Conservation (phyloP, 1,140 invertebrate genomes). For the Batillaria attramentaria region DNA sequence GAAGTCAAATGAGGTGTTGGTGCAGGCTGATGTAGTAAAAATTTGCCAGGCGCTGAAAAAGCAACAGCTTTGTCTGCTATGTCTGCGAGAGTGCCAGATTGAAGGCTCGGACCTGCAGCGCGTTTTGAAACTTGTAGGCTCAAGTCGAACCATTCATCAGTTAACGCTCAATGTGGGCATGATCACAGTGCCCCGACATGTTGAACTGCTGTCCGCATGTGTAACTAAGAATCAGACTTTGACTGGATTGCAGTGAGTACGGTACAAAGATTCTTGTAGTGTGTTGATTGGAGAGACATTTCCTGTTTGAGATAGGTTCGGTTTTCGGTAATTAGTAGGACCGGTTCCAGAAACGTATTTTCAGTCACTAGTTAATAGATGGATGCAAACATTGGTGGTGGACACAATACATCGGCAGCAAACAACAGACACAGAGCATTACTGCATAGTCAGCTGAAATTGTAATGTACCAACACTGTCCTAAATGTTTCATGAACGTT, state of each 20-base stretch:
- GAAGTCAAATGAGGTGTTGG: slow-evolving; percentile 39
- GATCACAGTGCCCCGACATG: slow-evolving; percentile 40
- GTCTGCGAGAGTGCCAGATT: slow-evolving; percentile 57
- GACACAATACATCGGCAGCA: too few species aligned
- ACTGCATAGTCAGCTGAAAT: too few species aligned
- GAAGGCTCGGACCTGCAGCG: slow-evolving; percentile 50
- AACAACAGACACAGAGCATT: too few species aligned
- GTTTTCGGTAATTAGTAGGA: too few species aligned
- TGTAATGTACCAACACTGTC: not conserved
- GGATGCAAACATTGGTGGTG: too few species aligned
- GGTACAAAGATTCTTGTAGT: not conserved
- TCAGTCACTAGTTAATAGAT: too few species aligned
- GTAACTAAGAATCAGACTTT: slow-evolving; percentile 58
- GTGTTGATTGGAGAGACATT: not conserved
- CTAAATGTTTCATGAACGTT: not conserved
- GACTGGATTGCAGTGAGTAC: slow-evolving; percentile 60
- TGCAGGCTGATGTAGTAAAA: slow-evolving; percentile 40
- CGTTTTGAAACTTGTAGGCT: slow-evolving; percentile 51
- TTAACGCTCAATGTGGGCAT: slow-evolving; percentile 59
- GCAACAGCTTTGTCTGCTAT: slow-evolving; percentile 42
- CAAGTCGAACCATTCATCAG: slow-evolving; percentile 54
- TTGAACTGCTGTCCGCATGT: slow-evolving; percentile 50
- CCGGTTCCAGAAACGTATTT: too few species aligned
- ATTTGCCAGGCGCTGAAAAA: slow-evolving; percentile 43
- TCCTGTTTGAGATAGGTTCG: too few species aligned